Base-by-base conservation (phyloP, 2,888 invertebrate species). In the Stenoptilia bipunctidactyla region DNA sequence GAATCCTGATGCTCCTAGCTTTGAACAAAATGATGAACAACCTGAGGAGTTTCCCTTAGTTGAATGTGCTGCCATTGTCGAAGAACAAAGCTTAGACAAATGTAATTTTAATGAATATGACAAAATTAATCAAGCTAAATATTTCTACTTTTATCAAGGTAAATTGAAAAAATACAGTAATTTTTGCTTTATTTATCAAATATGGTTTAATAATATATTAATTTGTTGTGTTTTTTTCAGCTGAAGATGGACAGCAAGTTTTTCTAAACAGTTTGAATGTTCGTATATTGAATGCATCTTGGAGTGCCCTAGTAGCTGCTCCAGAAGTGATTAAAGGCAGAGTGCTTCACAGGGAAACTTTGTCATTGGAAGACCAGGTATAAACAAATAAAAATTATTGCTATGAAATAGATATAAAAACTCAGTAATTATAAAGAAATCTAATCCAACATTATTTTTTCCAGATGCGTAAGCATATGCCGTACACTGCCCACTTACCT, bases 251-350 rank as follows among this genome's bases (percentile, higher is more conserved):
- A 0, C 97, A 97, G 68, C 93, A 96, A 66, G 89, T 97, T 40
- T 98, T 94, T 70, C 80, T 98, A 45, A 93, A 97, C 71, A 91
- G 94, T 10, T 73, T 98, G 55, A 98, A 98, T 68, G 92, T 94
- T 6, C 91, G 92, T 44, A 93, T 97, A 88, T 70, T 98, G 53
- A 92, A 93, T 58, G 88, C 90, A 42, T 91, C 93, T 42, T 97
- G 95, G 82, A 96, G 95, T 5, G 87, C 88, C 5, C 75, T 97
- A 43, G 91, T 92, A 42, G 84, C 88, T 40, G 92, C 93, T 40
- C 97, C 98, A 34, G 85, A 74, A 13, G 58, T 85, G 1, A 86
- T 98, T 39, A 86, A 82, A 1, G 96, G 93, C 0, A 89, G 87
- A 40, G 90, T 98, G 35, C 66, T 97, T n/a, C 95, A 96, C 57